phyloP scores from a whole-genome alignment of 2,888 invertebrate genomes.

The Perizoma affinitatum region DNA sequence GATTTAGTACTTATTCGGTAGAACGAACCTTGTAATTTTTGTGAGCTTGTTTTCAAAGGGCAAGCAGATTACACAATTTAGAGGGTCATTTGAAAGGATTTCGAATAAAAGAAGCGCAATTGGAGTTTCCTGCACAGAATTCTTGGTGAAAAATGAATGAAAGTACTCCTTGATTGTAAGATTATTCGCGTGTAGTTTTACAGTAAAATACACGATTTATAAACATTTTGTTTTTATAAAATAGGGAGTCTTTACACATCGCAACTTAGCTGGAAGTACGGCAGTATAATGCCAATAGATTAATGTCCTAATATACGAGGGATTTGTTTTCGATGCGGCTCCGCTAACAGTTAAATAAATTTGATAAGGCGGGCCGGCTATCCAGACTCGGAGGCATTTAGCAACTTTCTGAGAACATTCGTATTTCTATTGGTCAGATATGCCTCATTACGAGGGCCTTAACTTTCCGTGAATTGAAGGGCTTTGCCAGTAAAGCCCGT shows the following conservation, averaged over 20 bases:
- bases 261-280: constrained; percentile 1
- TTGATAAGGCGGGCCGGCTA: constrained; percentile 65
- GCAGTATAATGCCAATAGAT: constrained; percentile 23
- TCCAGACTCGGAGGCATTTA: constrained; percentile 65
- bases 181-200: background rate
- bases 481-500: no score
- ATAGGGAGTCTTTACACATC: background rate
- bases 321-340: constrained; percentile 65
- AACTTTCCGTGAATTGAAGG: no score
- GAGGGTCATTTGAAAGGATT: constrained; percentile 61
- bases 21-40: constrained; percentile 64
- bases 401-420: constrained; percentile 70
- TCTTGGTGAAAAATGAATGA: background rate
- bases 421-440: constrained; percentile 54
- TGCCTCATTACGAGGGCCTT: background rate
- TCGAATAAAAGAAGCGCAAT: constrained; percentile 49
- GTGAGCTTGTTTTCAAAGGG: constrained; percentile 63
- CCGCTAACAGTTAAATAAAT: constrained; percentile 73
- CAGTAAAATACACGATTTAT: no score
- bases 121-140: constrained; percentile 36
- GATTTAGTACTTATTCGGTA: constrained; percentile 47
- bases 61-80: constrained; percentile 62
- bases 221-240: no score
- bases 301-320: constrained; percentile 39
- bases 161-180: background rate